Evolutionary conservation across 2,888 invertebrate species (phyloP), one percentile per base, ranked within the genome.

Genomic region (Limnephilus auricula): DNA sequence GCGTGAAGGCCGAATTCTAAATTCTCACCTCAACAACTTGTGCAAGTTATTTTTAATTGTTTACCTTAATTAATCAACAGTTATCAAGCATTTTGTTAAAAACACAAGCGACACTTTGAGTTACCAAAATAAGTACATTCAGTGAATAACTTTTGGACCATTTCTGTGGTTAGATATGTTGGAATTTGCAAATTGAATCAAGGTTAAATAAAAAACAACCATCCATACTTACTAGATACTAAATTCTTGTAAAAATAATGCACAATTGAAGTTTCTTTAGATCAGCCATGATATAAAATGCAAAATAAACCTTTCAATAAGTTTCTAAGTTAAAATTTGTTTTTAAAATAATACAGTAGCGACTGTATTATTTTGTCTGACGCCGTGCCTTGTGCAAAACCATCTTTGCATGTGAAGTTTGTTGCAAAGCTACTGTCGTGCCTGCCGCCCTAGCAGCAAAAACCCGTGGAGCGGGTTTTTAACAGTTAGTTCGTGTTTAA

Each of bases 21-120:
- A 90, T 90, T 85, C 80, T 85, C 80, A 89, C 92, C 90, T 86
- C 78, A 83, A 91, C 92, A 91, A 92, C 92, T 92, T 91, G 92
- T 92, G 92, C 92, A 92, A 79, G 91, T 79, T 78, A 79, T 79
- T 3, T 45, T 45, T 45, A 45, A 79, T 90, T 84, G 89, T 90
- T 88, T 91, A 86, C 40, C 92, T 91, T 92, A 92, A 91, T 92
- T 91, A 92, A 82, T 91, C 90, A 92, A 92, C 91, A 92, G 84
- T 92, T 65, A 89, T 85, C 78, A 92, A 89, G 84, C 89, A 13
- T 83, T 89, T 85, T 83, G 65, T 90, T 90, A 18, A 31, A 85
- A 90, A 90, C 79, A 79, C 40, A 90, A 92, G 92, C 92, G 45
- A 86, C 18, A n/a, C 50, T 32, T 34, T 40, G 3, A 10, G 34